Evolutionary conservation across 1,140 invertebrate genomes (phyloP), one percentile per base, ranked within the genome.

Genomic region (roundworm (Caenorhabditis elegans)): DNA sequence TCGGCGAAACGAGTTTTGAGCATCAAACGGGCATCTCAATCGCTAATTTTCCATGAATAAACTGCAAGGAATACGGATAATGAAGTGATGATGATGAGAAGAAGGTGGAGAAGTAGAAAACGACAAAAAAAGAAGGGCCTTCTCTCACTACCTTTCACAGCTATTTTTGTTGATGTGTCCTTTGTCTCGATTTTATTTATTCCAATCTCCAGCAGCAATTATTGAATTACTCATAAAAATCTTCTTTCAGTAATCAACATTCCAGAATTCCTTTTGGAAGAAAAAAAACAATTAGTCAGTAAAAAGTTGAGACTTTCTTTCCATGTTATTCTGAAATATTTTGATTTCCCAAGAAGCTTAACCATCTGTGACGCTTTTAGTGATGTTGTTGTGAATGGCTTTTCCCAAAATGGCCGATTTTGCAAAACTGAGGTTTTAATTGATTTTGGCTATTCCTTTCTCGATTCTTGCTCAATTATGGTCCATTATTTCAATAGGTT

Each of bases 31-130:
- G 26, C 34, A 39, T 70, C 60, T 70, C 34, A 13, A 6, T 70
- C 60, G 34, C 39, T 70, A 70, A 70, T 70, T 70, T 39, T 36
- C 34, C 34, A 70, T 70, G 60, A 70, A 70, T 70, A 70, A 70
- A 70, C 60, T 70, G 60, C 60, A 70, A 39, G 60, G 60, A 70
- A 34, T 34, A 1, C 34, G n/a, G n/a, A 70, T 70, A 70, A 70
- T 70, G 60, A 70, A 34, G 60, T 43, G 28, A 34, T 60, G 53
- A 60, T 60, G 53, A n/a, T 43, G 39, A 43, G 15, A 34, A 28
- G 6, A 34, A 53, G 51, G 26, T 34, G 53, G 8, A 6, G 6
- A 6, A 34, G 28, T 43, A 43, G 39, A 15, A 43, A 43, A 43
- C 39, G 6, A 43, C 26, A 3, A 60, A 60, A 15, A 60, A 60